These are phyloP conservation scores for Bombycilla garrulus DNA, from an alignment of 2,113 vertebrate genomes.

Conservation along the genomic window DNA sequence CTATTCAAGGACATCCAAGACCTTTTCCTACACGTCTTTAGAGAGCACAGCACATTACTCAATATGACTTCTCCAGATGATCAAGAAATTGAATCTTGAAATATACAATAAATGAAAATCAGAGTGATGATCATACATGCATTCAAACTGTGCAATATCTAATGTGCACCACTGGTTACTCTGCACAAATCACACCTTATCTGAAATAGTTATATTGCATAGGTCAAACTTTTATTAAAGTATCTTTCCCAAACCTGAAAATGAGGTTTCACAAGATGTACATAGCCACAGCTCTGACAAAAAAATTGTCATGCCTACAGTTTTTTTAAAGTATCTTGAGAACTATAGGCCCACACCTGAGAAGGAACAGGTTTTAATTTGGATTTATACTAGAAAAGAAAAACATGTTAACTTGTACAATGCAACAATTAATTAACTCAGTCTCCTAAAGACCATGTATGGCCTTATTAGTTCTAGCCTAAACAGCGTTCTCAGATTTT, in stretches of 20 bases:
- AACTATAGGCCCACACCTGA: background rate
- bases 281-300: background rate
- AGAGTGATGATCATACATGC: background rate
- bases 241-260: background rate
- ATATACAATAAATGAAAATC: background rate
- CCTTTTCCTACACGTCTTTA: background rate
- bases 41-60: background rate
- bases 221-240: background rate
- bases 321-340: background rate
- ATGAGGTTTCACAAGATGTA: background rate
- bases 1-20: background rate
- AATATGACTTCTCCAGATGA: background rate
- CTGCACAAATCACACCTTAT: background rate
- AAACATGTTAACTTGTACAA: background rate
- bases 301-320: background rate
- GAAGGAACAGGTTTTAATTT: background rate
- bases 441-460: background rate
- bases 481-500: background rate
- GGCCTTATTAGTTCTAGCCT: background rate
- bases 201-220: background rate
- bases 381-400: background rate
- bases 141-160: background rate
- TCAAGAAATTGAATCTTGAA: background rate
- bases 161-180: background rate
- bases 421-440: background rate